phyloP scores from a whole-genome alignment of 2,888 invertebrate genomes.

The Zaprionus bogoriensis region DNA sequence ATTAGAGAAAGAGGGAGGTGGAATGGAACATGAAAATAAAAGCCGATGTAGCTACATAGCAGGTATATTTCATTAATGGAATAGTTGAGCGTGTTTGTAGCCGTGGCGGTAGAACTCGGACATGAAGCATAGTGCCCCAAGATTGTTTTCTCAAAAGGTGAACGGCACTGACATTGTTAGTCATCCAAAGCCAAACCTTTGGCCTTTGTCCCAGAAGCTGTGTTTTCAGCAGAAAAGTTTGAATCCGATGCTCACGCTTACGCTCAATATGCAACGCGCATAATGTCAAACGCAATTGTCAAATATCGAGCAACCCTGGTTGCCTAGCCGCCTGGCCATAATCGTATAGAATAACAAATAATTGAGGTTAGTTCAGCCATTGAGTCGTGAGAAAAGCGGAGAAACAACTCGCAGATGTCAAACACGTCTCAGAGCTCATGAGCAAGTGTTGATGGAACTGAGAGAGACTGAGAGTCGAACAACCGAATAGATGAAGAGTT shows the following conservation, averaged over 20 bases:
- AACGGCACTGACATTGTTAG: slow-evolving; percentile 42
- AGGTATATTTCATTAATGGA: slow-evolving; percentile 72
- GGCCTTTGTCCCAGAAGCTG: slow-evolving; percentile 10
- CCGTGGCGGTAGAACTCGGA: slow-evolving; percentile 5
- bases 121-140: slow-evolving; percentile 33
- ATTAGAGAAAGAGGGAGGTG: background rate
- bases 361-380: slow-evolving; percentile 73
- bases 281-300: slow-evolving; percentile 47
- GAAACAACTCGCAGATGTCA: slow-evolving; percentile 67
- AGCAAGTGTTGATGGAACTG: slow-evolving; percentile 63
- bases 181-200: slow-evolving; percentile 11
- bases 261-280: slow-evolving; percentile 43
- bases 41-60: slow-evolving; percentile 8
- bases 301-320: slow-evolving; percentile 32
- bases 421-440: slow-evolving; percentile 74
- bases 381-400: slow-evolving; percentile 38
- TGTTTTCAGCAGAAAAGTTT: background rate
- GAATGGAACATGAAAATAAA: slow-evolving; percentile 27
- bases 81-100: slow-evolving; percentile 75
- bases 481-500: slow-evolving; percentile 13
- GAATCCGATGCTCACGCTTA: background rate
- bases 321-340: slow-evolving; percentile 40
- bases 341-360: slow-evolving; percentile 77
- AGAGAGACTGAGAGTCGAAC: slow-evolving; percentile 16
- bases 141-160: slow-evolving; percentile 56